Percentiles rank a stretch among this genome's conserved stretches.
phyloP scores from a whole-genome alignment of 2,113 vertebrate genomes.

The Damaliscus lunatus region DNA sequence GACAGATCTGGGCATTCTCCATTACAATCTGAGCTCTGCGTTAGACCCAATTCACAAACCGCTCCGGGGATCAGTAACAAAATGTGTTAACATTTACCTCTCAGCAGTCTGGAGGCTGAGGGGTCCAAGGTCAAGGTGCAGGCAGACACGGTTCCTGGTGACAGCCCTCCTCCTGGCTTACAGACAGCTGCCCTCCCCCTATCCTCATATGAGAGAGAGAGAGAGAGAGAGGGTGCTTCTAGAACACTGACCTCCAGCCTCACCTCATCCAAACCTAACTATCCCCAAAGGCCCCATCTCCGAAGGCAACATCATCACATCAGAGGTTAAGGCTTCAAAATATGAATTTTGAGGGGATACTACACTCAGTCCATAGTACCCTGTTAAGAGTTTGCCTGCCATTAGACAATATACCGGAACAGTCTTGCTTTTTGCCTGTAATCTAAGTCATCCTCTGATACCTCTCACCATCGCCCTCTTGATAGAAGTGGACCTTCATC shows the following conservation, averaged over 20 bases:
- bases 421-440: not conserved
- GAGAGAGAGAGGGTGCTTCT: not conserved
- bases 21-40: not conserved
- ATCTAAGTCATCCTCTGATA: not conserved
- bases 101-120: not conserved
- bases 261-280: not conserved
- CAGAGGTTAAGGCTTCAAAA: not conserved
- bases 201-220: not conserved
- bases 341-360: not conserved
- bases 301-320: not conserved
- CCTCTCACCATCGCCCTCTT: fast-evolving
- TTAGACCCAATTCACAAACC: not conserved
- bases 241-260: not conserved
- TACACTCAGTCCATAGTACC: not conserved
- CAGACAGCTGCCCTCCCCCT: not conserved
- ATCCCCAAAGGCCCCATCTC: not conserved
- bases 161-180: not conserved
- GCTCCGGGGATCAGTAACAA: not conserved
- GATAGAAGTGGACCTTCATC: not conserved
- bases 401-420: not conserved
- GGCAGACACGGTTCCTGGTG: not conserved
- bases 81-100: not conserved
- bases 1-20: not conserved
- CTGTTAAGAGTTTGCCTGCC: not conserved
- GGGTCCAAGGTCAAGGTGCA: not conserved